phyloP scores from a whole-genome alignment of 1,140 invertebrate genomes.

The Cyrtorhinus lividipennis region DNA sequence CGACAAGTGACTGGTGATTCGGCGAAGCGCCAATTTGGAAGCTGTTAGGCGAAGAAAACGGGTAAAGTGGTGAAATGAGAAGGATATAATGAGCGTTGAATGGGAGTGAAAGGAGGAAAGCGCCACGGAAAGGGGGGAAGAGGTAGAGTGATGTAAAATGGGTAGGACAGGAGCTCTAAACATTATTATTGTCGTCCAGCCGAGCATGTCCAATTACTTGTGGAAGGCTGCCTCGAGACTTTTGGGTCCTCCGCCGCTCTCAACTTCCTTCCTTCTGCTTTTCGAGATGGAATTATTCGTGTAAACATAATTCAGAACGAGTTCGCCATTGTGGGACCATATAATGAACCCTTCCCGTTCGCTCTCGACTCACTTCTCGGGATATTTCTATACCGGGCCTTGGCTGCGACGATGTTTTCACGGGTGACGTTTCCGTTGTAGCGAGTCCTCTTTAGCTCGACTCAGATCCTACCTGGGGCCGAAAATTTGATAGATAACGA shows the following conservation, averaged over 20 bases:
- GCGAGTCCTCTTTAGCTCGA: too few relatives aligned
- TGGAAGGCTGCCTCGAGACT: slow-evolving; percentile 10
- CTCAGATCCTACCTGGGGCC: too few relatives aligned
- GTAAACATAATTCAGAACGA: slow-evolving; percentile 19
- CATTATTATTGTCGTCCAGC: slow-evolving; percentile 21
- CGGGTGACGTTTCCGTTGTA: too few relatives aligned
- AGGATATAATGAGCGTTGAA: slow-evolving; percentile 16
- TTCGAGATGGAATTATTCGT: slow-evolving; percentile 21
- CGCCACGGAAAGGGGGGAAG: too few relatives aligned
- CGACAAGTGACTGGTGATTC: too few relatives aligned
- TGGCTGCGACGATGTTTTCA: too few relatives aligned
- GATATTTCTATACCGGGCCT: too few relatives aligned
- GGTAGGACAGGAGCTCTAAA: slow-evolving; percentile 14
- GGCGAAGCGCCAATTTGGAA: too few relatives aligned
- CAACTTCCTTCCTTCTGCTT: slow-evolving; percentile 15
- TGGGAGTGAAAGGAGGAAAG: neutral
- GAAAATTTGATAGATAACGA: too few relatives aligned
- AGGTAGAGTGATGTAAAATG: neutral
- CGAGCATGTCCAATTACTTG: slow-evolving; percentile 19
- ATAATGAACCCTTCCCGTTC: slow-evolving; percentile 1
- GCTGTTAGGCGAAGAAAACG: too few relatives aligned
- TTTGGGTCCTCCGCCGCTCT: slow-evolving; percentile 3
- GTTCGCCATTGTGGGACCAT: slow-evolving; percentile 7
- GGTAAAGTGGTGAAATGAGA: too few relatives aligned
- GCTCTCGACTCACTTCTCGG: too few relatives aligned